phyloP scores from a whole-genome alignment of 2,113 vertebrate species.

The Dipodomys merriami region DNA sequence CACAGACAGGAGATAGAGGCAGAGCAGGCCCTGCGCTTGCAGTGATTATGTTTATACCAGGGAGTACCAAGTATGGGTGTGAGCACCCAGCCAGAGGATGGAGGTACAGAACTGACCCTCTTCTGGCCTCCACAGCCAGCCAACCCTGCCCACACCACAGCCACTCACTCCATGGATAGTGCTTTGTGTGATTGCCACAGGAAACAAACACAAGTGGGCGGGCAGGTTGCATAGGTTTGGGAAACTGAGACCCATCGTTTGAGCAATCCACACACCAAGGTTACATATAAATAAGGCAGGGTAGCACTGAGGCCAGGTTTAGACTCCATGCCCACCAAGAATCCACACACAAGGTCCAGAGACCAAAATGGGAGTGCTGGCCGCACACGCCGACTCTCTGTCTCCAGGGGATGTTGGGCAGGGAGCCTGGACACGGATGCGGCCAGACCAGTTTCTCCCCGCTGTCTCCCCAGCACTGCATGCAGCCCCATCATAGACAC shows the following conservation, averaged over 20 bases:
- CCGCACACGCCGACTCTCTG: accelerated
- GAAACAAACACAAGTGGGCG: background rate
- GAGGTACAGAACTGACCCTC: accelerated
- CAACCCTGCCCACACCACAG: background rate
- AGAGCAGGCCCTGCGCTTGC: accelerated
- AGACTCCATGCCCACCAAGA: no score
- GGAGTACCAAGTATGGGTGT: accelerated
- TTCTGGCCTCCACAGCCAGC: background rate
- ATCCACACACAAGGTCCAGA: background rate
- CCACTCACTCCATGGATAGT: accelerated
- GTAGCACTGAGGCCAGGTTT: background rate
- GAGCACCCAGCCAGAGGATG: background rate
- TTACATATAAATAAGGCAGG: background rate
- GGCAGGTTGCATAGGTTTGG: background rate
- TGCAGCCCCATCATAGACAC: background rate
- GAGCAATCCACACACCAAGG: accelerated
- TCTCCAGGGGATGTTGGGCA: background rate
- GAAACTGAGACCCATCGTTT: background rate
- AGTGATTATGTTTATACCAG: accelerated
- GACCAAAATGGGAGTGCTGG: background rate
- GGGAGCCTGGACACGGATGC: accelerated
- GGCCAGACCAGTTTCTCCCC: background rate
- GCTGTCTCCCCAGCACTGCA: accelerated
- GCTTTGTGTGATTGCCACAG: background rate
- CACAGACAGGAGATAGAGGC: background rate